Evolutionary conservation across 2,888 invertebrate species (phyloP), one percentile per base, ranked within the genome.

Genomic region (Sabatieria punctata): DNA sequence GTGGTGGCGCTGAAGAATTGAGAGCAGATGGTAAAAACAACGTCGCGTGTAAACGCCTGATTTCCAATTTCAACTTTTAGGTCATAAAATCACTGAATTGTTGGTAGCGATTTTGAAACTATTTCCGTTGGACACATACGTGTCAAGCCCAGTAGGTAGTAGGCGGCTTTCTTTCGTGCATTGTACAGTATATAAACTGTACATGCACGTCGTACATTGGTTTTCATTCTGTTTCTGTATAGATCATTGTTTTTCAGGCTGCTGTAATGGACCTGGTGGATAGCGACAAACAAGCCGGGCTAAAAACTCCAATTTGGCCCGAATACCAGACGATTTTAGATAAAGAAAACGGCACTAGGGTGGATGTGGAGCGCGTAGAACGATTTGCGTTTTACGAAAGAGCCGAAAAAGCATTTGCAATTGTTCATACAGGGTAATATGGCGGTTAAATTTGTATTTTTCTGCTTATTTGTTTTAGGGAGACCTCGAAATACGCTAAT

Each of bases 121-220:
- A 43, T 60, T 69, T 52, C 69, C 70, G 15, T 56, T 71, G 43
- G 70, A 71, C 52, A 51, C 56, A 11, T 68, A 69, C 55, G 68
- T 60, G n/a, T 49, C 56, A 0, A 46, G 51, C 25, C 68, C 66
- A 15, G 67, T 67, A 50, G 59, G 60, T 56, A 43, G n/a, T n/a
- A n/a, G n/a, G n/a, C n/a, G n/a, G n/a, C n/a, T n/a, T n/a, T n/a
- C n/a, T n/a, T n/a, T n/a, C n/a, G n/a, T n/a, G n/a, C n/a, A n/a
- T n/a, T n/a, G n/a, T n/a, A n/a, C n/a, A n/a, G n/a, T n/a, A n/a
- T n/a, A n/a, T n/a, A n/a, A 8, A 30, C 15, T 8, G 8, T 11
- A 8, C 15, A 30, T 30, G 30, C 30, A 30, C 15, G 30, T 15
- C 15, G 15, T 11, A 15, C 30, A 30, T 8, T 30, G 30, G 8